Evolutionary conservation across 2,888 invertebrate genomes (phyloP), one percentile per base, ranked within the genome.

Genomic region (Junonia oenone): DNA sequence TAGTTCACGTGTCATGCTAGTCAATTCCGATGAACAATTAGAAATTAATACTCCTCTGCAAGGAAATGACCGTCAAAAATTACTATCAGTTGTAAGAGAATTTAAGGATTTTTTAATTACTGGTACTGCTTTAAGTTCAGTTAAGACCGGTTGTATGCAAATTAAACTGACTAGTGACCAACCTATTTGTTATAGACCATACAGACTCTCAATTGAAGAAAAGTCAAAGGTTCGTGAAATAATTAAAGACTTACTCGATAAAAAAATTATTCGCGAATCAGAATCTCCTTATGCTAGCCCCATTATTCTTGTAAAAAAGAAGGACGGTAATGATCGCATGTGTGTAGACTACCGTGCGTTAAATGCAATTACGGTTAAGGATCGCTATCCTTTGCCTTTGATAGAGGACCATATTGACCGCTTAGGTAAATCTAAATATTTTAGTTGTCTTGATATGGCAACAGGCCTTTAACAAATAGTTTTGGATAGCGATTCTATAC

Each of bases 261-360:
- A 65, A 19, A 59, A 61, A 0, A 61, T 65, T 6, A 63, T 65
- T 46, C 38, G 63, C 0, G 58, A 61, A 11, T 62, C 59, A 0
- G 27, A 57, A 6, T 65, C 65, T 0, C 51, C 55, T 2, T 65
- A 56, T 29, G 50, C 61, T 0, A 66, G 66, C 27, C 63, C 62
- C 6, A 57, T 65, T 1, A 35, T 65, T 0, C 43, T 64, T 8
- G 65, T 65, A 5, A 67, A 65, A 17, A 67, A 67, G 38, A 63
- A 57, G 31, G 55, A 62, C 14, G 63, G 63, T 0, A 29, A 49
- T 0, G 62, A 62, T 38, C 26, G 60, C 4, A 43, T 64, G 50
- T 63, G 61, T 40, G 56, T 58, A 1, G 58, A 62, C 6, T 62
- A 47, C 46, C 55, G 58, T 2, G 53, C 50, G 0, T 45, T 61